A percentile compares a stretch with the other conserved stretches of the same genome.
Evolutionary conservation across 2,888 invertebrate species (phyloP).

Genomic region (Patella depressa): DNA sequence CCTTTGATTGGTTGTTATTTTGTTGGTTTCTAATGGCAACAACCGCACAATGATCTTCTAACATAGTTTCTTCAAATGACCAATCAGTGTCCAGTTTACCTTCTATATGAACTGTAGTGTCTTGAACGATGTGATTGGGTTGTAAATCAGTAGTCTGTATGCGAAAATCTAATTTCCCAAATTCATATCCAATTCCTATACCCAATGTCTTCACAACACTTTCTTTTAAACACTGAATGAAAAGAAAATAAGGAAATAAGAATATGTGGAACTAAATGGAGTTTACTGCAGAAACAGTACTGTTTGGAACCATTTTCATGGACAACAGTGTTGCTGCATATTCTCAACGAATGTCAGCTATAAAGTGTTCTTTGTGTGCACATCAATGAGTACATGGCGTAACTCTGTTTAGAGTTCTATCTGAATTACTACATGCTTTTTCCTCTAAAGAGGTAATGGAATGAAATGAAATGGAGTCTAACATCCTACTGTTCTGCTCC

Average conservation of each 20-base stretch:
- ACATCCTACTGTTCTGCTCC: too few relatives aligned
- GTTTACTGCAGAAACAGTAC: too few relatives aligned
- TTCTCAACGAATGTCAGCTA: too few relatives aligned
- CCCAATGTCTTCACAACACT: slow-evolving; percentile 94
- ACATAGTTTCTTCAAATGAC: slow-evolving; percentile 86
- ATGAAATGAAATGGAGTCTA: too few relatives aligned
- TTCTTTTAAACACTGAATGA: slow-evolving; percentile 86
- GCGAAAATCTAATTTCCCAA: slow-evolving; percentile 83
- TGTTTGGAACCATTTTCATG: too few relatives aligned
- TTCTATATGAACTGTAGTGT: slow-evolving; percentile 80
- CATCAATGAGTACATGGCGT: too few relatives aligned
- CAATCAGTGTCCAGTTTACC: slow-evolving; percentile 77
- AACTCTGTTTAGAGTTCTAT: too few relatives aligned
- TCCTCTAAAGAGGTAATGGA: too few relatives aligned
- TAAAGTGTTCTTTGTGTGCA: too few relatives aligned
- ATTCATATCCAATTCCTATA: slow-evolving; percentile 84
- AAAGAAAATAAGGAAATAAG: not conserved
- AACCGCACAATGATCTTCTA: slow-evolving; percentile 85
- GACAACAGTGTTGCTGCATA: too few relatives aligned
- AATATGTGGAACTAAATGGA: not conserved
- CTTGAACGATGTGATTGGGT: slow-evolving; percentile 66
- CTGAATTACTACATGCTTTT: too few relatives aligned
- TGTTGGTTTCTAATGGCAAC: slow-evolving; percentile 72
- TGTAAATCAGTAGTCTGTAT: slow-evolving; percentile 64
- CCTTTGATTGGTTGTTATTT: slow-evolving; percentile 12